A percentile compares a stretch with the other conserved stretches of the same genome.
These are phyloP conservation scores for Zapus hudsonius DNA, from an alignment of 2,113 vertebrate species.

Conservation along the genomic window DNA sequence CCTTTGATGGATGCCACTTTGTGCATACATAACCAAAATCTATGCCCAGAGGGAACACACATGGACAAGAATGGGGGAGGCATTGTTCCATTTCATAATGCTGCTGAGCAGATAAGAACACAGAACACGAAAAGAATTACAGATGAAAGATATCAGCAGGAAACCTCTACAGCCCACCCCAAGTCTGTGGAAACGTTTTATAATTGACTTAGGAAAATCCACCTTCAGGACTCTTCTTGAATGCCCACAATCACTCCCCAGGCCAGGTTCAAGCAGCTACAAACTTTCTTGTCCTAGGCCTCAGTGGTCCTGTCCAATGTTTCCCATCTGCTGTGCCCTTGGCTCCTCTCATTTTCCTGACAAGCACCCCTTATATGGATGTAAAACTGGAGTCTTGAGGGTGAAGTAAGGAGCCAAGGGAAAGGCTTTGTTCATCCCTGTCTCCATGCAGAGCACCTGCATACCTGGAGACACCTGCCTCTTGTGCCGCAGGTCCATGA, in stretches of 20 bases:
- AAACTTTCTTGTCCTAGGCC: background rate
- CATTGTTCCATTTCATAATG: background rate
- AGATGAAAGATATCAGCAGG: conserved; percentile 8
- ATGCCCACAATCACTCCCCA: too few relatives aligned
- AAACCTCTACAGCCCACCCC: background rate
- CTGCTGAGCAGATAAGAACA: background rate
- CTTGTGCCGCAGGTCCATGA: background rate
- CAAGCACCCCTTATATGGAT: background rate
- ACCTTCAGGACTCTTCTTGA: background rate
- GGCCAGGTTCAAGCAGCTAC: background rate
- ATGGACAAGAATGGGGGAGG: background rate
- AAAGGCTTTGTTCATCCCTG: background rate
- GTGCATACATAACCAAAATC: background rate
- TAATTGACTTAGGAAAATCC: background rate
- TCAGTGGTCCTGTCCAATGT: background rate
- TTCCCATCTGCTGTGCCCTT: background rate
- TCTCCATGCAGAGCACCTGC: background rate
- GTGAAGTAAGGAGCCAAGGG: too few relatives aligned
- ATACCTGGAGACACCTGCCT: background rate
- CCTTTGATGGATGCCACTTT: background rate
- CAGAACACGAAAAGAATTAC: background rate
- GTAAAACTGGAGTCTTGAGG: too few relatives aligned
- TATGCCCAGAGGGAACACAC: background rate
- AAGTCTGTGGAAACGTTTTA: background rate
- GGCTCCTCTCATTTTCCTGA: background rate